Evolutionary conservation across 2,888 invertebrate species (phyloP).

Genomic region (Troides helena): DNA sequence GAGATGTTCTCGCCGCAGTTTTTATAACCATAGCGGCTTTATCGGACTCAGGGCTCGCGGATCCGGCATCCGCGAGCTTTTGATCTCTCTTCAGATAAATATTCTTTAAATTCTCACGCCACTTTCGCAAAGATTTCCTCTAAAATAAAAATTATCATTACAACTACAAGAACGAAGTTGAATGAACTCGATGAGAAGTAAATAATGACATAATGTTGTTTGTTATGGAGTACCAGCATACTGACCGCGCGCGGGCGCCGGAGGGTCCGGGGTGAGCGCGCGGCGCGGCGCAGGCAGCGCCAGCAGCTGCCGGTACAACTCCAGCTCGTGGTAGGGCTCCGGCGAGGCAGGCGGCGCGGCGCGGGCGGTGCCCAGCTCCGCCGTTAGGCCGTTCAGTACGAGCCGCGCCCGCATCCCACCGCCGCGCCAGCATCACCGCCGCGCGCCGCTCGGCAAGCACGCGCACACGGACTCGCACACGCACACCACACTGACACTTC

Average conservation of each 20-base stretch:
- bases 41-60: too few relatives aligned
- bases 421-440: conserved; percentile 80
- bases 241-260: conserved; percentile 29
- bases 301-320: conserved; percentile 68
- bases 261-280: conserved; percentile 32
- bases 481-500: too few relatives aligned
- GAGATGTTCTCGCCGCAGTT: too few relatives aligned
- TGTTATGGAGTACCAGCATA: background rate
- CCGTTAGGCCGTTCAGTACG: conserved; percentile 71
- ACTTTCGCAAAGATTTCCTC: too few relatives aligned
- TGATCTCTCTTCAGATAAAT: too few relatives aligned
- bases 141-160: too few relatives aligned
- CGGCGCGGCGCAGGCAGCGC: conserved; percentile 53
- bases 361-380: conserved; percentile 54
- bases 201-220: background rate
- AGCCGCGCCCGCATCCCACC: conserved; percentile 90
- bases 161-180: background rate
- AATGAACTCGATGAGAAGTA: background rate
- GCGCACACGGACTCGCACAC: background rate
- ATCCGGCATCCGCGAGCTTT: too few relatives aligned
- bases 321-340: conserved; percentile 72
- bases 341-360: conserved; percentile 44
- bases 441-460: background rate
- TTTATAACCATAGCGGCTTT: too few relatives aligned
- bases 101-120: too few relatives aligned